Percentiles rank a stretch among this genome's conserved stretches.
Evolutionary conservation across 2,888 invertebrate species (phyloP).

Genomic region (Conus canariensis): DNA sequence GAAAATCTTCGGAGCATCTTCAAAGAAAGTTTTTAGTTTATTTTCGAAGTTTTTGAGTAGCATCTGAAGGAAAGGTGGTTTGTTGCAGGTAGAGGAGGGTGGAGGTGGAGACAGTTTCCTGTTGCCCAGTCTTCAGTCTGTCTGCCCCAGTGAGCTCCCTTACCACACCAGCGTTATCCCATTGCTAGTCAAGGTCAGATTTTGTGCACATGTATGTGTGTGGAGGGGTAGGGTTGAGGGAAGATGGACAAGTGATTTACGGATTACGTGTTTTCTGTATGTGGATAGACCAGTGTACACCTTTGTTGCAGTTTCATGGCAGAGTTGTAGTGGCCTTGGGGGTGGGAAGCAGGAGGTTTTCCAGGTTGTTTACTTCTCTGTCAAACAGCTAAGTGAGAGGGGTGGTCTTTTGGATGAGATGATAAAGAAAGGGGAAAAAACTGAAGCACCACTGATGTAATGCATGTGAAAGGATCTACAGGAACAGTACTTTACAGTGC

Average conservation of each 20-base stretch:
- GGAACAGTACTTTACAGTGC: too few relatives aligned
- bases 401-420: too few relatives aligned
- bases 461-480: too few relatives aligned
- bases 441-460: too few relatives aligned
- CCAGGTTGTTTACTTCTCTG: too few relatives aligned
- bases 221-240: not conserved
- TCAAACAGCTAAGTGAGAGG: too few relatives aligned
- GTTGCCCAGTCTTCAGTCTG: constrained; percentile 45
- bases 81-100: constrained; percentile 38
- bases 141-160: constrained; percentile 35
- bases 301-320: not conserved
- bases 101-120: constrained; percentile 38
- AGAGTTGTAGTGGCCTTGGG: not conserved
- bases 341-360: not conserved
- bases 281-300: not conserved
- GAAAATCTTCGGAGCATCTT: too few relatives aligned
- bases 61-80: not conserved
- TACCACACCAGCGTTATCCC: constrained; percentile 49
- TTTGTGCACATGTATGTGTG: not conserved
- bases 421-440: too few relatives aligned
- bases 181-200: constrained; percentile 49
- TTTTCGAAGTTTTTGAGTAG: too few relatives aligned
- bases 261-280: not conserved
- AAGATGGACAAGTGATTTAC: not conserved
- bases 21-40: too few relatives aligned